Base-by-base conservation (phyloP, 2,888 invertebrate species). In the Andrena bucephala region DNA sequence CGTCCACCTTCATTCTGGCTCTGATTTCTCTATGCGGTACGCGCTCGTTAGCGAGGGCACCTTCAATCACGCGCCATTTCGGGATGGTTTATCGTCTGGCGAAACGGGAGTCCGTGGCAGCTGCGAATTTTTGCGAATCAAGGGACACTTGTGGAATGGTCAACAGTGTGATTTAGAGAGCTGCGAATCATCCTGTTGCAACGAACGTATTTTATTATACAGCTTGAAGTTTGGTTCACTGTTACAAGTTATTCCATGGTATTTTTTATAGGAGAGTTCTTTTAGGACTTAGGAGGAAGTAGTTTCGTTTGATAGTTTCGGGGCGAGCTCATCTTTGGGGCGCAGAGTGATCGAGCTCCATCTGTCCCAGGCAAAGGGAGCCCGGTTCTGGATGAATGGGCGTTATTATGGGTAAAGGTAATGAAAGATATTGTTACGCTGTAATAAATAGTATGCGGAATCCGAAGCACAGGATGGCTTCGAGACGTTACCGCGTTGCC, bases 1-100 rank as follows among this genome's bases (percentile, higher is more conserved):
- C 85, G 86, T 85, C 86, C 84, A 82, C 74, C 81, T 81, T 81
- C 79, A 31, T 57, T 62, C 79, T 66, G 67, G 57, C 77, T 69
- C 65, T 62, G 60, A 80, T 73, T 65, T 59, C 79, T 76, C 63
- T 66, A 66, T 65, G 70, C 62, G 24, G 20, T 57, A 27, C 24
- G 24, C 57, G 57, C 24, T 57, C 57, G 57, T 57, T 57, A 57
- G 24, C 57, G 57, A 27, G 24, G 57, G 24, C 10, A 24, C 24
- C 57, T 27, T 24, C 57, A 57, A 57, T 57, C 24, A 57, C 57
- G 57, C 4, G 57, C 20, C 57, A 27, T 57, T 57, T 24, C 24
- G 24, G 57, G 57, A 57, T 10, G 57, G 57, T 24, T 24, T 57
- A 57, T 57, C 57, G 57, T 16, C 5, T 0, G 42, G 42, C 42